Base-by-base conservation (phyloP, 2,113 vertebrate species). In the Hydrochoerus hydrochaeris region DNA sequence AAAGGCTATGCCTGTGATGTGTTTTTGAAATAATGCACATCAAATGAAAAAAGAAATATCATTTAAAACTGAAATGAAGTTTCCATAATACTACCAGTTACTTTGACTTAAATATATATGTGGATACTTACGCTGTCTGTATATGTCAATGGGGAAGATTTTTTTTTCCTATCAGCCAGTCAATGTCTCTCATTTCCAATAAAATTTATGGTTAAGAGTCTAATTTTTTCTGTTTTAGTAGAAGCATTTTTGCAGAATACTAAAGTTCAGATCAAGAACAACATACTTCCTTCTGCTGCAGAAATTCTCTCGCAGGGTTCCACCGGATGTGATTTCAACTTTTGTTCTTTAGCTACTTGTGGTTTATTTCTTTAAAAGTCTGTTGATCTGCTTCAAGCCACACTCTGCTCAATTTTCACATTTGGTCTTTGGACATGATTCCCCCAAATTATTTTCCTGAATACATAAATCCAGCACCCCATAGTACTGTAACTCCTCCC, bases 281-380 rank as follows among this genome's bases (percentile, higher is more conserved):
- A 85, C 88, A 84, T 26, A 86, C 82, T 97, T 97, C 94, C 87
- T 97, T 62, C 85, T 94, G 49, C 80, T 80, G n/a, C 49, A 94
- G 28, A 96, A 97, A 96, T 84, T 94, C 88, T 97, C 94, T 97
- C 97, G 88, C 85, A 84, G 90, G 44, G 46, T 91, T 84, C 82
- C 13, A 91, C 82, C 83, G 96, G 97, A 97, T 97, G 67, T 77
- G 58, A 88, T 84, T 89, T 97, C 95, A 97, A 97, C 95, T 97
- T 96, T 85, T 75, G 91, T 96, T 86, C 93, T 96, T 96, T 88
- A 62, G 80, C 86, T 95, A 85, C 82, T 96, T 96, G 94, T 90
- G 89, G 94, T 88, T 96, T 97, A 58, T 97, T 97, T 96, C 94
- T 97, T 97, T 7, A 97, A 96, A 96, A 94, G 54, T 73, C 63